phyloP scores from a whole-genome alignment of 2,888 invertebrate genomes.

The Uloborus plumipes region DNA sequence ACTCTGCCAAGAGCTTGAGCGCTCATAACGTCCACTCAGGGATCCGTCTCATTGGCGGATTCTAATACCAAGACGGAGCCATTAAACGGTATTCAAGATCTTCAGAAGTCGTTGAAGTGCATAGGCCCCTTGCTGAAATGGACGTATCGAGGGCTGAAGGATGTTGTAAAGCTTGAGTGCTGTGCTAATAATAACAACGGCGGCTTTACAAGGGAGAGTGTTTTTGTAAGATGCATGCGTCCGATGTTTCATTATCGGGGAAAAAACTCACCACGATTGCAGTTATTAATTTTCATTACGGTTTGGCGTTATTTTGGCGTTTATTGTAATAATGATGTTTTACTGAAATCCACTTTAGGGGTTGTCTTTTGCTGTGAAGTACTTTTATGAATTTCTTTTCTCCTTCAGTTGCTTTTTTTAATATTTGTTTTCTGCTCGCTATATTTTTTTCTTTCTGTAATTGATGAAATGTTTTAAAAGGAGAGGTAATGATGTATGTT shows the following conservation, averaged over 20 bases:
- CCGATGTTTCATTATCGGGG: slow-evolving; percentile 30
- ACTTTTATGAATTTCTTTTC: neutral
- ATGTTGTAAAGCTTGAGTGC: slow-evolving; percentile 49
- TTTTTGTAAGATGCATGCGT: slow-evolving; percentile 48
- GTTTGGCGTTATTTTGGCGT: slow-evolving; percentile 58
- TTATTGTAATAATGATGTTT: slow-evolving; percentile 62
- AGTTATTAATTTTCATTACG: slow-evolving; percentile 63
- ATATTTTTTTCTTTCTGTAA: neutral
- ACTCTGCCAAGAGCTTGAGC: slow-evolving; percentile 12
- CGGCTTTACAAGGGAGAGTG: slow-evolving; percentile 33
- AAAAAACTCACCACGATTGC: slow-evolving; percentile 32
- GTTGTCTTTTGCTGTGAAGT: neutral
- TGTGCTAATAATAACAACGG: slow-evolving; percentile 58
- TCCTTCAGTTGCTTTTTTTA: neutral
- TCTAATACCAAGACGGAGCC: slow-evolving; percentile 33
- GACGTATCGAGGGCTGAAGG: slow-evolving; percentile 27
- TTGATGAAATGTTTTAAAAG: too few relatives aligned
- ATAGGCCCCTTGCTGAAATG: slow-evolving; percentile 25
- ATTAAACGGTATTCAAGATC: slow-evolving; percentile 56
- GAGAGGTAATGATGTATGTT: too few relatives aligned
- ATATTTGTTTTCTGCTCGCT: neutral
- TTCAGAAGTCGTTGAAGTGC: slow-evolving; percentile 52
- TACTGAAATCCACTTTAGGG: slow-evolving; percentile 8
- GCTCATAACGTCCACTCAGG: slow-evolving; percentile 10
- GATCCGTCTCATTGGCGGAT: slow-evolving; percentile 10